Evolutionary conservation across 2,113 vertebrate genomes (phyloP).

Genomic region (Pomatostomus ruficeps): DNA sequence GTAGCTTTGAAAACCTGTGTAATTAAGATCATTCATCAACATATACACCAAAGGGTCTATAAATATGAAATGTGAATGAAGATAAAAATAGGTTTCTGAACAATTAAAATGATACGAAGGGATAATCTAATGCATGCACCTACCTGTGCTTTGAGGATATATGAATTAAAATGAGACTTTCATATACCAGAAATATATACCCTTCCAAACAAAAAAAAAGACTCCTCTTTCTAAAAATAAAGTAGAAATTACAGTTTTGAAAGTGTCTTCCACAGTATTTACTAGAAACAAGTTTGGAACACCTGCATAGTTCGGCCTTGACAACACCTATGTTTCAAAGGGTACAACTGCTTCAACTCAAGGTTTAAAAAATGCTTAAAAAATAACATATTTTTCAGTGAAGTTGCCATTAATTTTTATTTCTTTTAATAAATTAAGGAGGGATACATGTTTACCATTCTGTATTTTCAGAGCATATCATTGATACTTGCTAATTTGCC

Average conservation of each 20-base stretch:
- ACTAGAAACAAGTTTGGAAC: not conserved
- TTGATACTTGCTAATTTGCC: not conserved
- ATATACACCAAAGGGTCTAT: not conserved
- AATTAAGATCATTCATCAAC: not conserved
- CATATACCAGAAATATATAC: not conserved
- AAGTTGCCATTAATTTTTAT: not conserved
- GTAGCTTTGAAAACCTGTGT: not conserved
- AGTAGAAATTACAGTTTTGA: not conserved
- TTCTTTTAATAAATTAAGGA: not conserved
- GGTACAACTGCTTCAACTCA: not conserved
- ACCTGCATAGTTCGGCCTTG: not conserved
- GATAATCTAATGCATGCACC: not conserved
- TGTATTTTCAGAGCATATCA: not conserved
- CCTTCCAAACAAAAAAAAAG: not conserved
- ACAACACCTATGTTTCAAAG: not conserved
- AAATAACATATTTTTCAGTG: not conserved
- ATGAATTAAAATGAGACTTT: not conserved
- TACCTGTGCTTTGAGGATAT: not conserved
- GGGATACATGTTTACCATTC: not conserved
- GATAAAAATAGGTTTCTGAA: not conserved
- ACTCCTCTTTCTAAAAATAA: not conserved
- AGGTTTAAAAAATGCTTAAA: not conserved
- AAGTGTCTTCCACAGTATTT: not conserved
- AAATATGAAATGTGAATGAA: not conserved
- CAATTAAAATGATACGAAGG: not conserved